Evolutionary conservation across 2,113 vertebrate species (phyloP), one percentile per base, ranked within the genome.

Genomic region (Ameiurus melas): DNA sequence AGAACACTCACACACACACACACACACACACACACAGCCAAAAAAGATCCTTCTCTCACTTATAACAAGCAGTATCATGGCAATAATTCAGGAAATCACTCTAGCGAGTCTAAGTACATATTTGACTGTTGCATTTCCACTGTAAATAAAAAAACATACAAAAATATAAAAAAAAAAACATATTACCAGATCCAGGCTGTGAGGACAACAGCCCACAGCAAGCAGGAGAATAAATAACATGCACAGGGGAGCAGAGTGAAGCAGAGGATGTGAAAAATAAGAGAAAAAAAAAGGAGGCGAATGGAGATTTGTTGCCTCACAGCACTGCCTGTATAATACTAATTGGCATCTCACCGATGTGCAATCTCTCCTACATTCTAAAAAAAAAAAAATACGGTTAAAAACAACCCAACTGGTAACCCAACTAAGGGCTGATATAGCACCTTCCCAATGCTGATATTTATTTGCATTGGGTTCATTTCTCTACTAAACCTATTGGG

Each of bases 141-240:
- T 85, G 82, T 84, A 82, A 81, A 82, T 62, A 47, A 47, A 47
- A 47, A 47, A 47, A 47, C 0, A 6, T 0, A 30, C n/a, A n/a
- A n/a, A n/a, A n/a, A n/a, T n/a, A n/a, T n/a, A n/a, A n/a, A n/a
- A n/a, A n/a, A 51, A 33, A 73, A 43, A 75, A 30, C 53, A 36
- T 22, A 36, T 33, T 62, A 58, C 0, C 66, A 55, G 43, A 19
- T 39, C 30, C 58, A 43, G 20, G 36, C 62, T 81, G 55, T 17
- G 39, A 87, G 75, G 43, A 85, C 58, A 70, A 60, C 33, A 68
- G 83, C 43, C 27, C 6, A 86, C 27, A 68, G 71, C 55, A 70
- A 84, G 30, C 68, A 62, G 8, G 51, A 62, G 64, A 77, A 88
- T 85, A 70, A 87, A 81, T 90, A 73, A 85, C 79, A 73, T 83